Evolutionary conservation across 2,797 vertebrate species (phyloP).

Genomic region (Rhyacichthys aspro): DNA sequence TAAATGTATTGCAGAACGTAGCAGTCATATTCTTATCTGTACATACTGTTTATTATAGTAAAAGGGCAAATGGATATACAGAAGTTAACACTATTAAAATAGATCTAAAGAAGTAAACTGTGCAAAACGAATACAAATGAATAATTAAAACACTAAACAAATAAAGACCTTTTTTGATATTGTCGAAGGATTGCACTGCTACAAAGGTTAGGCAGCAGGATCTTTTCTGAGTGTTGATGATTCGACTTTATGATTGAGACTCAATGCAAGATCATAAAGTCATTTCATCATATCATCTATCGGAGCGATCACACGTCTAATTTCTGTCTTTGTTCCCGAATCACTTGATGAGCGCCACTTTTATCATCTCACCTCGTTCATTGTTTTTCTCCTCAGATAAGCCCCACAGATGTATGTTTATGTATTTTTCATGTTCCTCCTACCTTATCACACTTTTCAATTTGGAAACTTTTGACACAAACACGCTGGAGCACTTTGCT

Average conservation of each 20-base stretch:
- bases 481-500: conserved; percentile 65
- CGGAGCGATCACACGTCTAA: conserved; percentile 26
- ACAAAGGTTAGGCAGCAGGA: background rate
- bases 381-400: conserved; percentile 34
- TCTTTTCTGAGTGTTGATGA: background rate
- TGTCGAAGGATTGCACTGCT: background rate
- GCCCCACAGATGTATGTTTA: conserved; percentile 63
- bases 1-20: background rate
- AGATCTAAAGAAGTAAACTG: conserved; percentile 2
- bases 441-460: conserved; percentile 69
- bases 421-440: conserved; percentile 64
- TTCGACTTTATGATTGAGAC: conserved; percentile 23
- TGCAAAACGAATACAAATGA: conserved; percentile 3
- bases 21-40: no score
- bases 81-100: conserved; percentile 1
- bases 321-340: conserved; percentile 32
- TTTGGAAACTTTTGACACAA: conserved; percentile 64
- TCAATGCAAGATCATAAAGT: conserved; percentile 36
- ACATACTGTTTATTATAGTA: background rate
- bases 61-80: background rate
- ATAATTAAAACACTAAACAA: background rate
- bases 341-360: conserved; percentile 25
- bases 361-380: conserved; percentile 29
- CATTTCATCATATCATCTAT: conserved; percentile 23
- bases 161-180: conserved; percentile 1